Base-by-base conservation (phyloP, 2,797 vertebrate genomes). In the Yasuhikotakia modesta region DNA sequence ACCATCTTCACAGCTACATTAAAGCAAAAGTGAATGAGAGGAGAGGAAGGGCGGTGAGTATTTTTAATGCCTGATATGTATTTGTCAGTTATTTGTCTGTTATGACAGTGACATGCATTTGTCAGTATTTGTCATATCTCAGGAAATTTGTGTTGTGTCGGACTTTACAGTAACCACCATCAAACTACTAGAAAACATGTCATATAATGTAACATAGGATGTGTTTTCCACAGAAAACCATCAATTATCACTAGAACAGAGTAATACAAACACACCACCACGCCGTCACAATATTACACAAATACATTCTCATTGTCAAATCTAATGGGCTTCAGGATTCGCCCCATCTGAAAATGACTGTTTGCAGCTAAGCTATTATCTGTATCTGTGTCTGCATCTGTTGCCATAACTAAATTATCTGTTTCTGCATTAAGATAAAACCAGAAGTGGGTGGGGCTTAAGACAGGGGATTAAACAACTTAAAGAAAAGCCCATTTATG, bases 1-100 rank as follows among this genome's bases (percentile, higher is more conserved):
- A 79, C 83, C 70, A 30, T 77, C 86, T 75, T 79, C 48, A 75
- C 80, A 19, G 61, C 69, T 73, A 81, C 87, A 89, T 89, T 82
- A 88, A 86, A 86, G 85, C 58, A 74, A 52, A 1, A 71, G 61
- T 78, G 70, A 71, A 76, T 79, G 72, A 76, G 82, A 64, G 81
- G 48, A 82, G 48, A 76, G 22, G 52, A 10, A 43, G 39, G 39
- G 7, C 7, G 39, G 39, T 43, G 39, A 43, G 39, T 10, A 10
- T 43, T 48, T 17, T 48, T 48, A 17, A 14, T 48, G 14, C 16
- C 4, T 58, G 55, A n/a, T n/a, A n/a, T n/a, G n/a, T n/a, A n/a
- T n/a, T n/a, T n/a, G n/a, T n/a, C n/a, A n/a, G n/a, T n/a, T n/a
- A n/a, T n/a, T n/a, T n/a, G n/a, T n/a, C n/a, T n/a, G n/a, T n/a